These are phyloP conservation scores for Champsocephalus gunnari DNA, from an alignment of 2,797 vertebrate species.

Conservation along the genomic window DNA sequence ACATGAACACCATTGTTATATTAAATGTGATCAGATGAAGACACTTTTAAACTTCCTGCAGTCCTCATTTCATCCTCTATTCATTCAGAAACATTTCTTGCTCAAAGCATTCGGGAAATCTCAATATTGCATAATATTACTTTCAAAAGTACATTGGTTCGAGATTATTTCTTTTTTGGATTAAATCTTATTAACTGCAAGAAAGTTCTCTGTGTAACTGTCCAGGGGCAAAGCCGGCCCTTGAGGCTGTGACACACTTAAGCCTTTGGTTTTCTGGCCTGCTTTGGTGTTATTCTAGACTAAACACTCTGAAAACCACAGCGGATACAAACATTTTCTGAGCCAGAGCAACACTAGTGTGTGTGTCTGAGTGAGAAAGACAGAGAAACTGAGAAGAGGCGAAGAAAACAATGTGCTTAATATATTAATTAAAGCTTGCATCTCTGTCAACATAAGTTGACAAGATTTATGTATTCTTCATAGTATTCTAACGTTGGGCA, in stretches of 20 bases:
- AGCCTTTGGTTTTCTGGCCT: constrained; percentile 35
- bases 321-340: constrained; percentile 55
- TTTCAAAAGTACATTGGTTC: constrained; percentile 12
- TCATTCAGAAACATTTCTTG: constrained; percentile 8
- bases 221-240: constrained; percentile 20
- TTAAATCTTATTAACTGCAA: background rate
- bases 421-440: background rate
- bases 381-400: background rate
- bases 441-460: background rate
- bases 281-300: constrained; percentile 64
- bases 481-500: background rate
- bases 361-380: background rate
- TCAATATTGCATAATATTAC: background rate
- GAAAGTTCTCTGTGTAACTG: constrained; percentile 11
- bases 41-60: background rate
- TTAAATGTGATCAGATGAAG: constrained; percentile 24
- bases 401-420: background rate
- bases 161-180: constrained; percentile 5
- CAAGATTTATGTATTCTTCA: background rate
- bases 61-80: constrained; percentile 2
- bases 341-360: constrained; percentile 24
- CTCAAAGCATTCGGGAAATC: constrained; percentile 12
- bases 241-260: constrained; percentile 55
- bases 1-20: constrained; percentile 5
- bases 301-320: constrained; percentile 63